A percentile compares a stretch with the other conserved stretches of the same genome.
Conservation (phyloP, 2,888 invertebrate species). For the Acleris emargana region DNA sequence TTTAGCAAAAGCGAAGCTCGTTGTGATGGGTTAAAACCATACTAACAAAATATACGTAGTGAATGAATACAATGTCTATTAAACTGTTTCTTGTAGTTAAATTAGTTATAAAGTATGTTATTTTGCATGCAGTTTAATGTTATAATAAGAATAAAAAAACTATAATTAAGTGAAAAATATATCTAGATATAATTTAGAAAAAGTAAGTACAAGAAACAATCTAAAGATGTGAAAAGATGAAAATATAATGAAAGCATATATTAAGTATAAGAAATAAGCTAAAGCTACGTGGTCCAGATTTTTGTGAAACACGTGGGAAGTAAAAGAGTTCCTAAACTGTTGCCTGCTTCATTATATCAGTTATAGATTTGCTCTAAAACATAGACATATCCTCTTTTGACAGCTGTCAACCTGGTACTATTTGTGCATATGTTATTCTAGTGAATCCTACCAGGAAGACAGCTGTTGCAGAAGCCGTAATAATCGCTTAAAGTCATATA, state of each 20-base stretch:
- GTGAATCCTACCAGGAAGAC: too few relatives aligned
- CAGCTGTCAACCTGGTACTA: too few relatives aligned
- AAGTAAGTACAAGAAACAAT: slow-evolving; percentile 34
- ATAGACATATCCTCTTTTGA: too few relatives aligned
- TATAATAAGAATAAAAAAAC: too few relatives aligned
- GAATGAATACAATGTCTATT: slow-evolving; percentile 2
- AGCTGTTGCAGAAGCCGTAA: too few relatives aligned
- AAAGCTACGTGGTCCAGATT: slow-evolving; percentile 25
- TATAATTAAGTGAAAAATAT: too few relatives aligned
- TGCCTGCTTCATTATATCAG: slow-evolving; percentile 19
- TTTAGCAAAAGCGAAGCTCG: slow-evolving; percentile 74
- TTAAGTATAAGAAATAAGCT: slow-evolving; percentile 28
- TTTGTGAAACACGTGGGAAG: slow-evolving; percentile 9
- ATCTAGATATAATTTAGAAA: neutral
- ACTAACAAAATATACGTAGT: slow-evolving; percentile 5
- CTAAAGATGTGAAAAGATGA: slow-evolving; percentile 23
- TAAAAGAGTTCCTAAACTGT: slow-evolving; percentile 11
- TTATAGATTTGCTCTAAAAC: neutral
- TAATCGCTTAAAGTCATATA: neutral
- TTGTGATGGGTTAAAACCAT: slow-evolving; percentile 39
- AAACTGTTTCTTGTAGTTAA: slow-evolving; percentile 34
- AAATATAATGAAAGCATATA: slow-evolving; percentile 35
- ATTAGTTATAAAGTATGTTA: neutral
- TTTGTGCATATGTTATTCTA: too few relatives aligned
- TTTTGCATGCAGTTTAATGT: slow-evolving; percentile 4